These are phyloP conservation scores for Perognathus longimembris DNA, from an alignment of 2,113 vertebrate species.

Conservation along the genomic window DNA sequence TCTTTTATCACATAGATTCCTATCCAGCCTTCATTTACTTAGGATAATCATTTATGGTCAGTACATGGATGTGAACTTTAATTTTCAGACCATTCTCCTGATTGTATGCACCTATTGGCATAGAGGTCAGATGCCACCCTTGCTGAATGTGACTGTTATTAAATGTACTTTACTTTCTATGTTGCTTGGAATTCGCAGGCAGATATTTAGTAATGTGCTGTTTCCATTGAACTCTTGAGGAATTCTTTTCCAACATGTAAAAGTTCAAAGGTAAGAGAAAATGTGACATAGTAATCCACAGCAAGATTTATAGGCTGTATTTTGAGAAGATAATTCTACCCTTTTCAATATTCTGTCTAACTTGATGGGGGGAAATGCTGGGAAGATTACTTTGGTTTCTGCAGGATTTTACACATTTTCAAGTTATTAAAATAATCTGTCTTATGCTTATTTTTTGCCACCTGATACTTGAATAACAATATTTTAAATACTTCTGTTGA, in stretches of 20 bases:
- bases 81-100: slow-evolving; percentile 74
- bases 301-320: slow-evolving; percentile 84
- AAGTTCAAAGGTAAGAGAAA: slow-evolving; percentile 85
- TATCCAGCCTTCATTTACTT: slow-evolving; percentile 85
- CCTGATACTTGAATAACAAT: slow-evolving; percentile 65
- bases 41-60: slow-evolving; percentile 59
- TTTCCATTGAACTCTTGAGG: slow-evolving; percentile 79
- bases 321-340: slow-evolving; percentile 82
- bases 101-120: slow-evolving; percentile 74
- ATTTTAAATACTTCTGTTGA: slow-evolving; percentile 64
- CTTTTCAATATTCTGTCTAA: slow-evolving; percentile 72
- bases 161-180: slow-evolving; percentile 82
- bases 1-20: slow-evolving; percentile 80
- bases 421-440: slow-evolving; percentile 9
- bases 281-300: slow-evolving; percentile 74
- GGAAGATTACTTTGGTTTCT: not conserved
- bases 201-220: slow-evolving; percentile 78
- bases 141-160: slow-evolving; percentile 81
- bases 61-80: slow-evolving; percentile 77
- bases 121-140: slow-evolving; percentile 83
- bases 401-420: slow-evolving; percentile 21
- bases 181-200: slow-evolving; percentile 75
- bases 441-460: not conserved
- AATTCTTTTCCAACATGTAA: slow-evolving; percentile 78
- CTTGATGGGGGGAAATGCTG: not conserved